Evolutionary conservation across 2,113 vertebrate genomes (phyloP).

Genomic region (Hydropotes inermis): DNA sequence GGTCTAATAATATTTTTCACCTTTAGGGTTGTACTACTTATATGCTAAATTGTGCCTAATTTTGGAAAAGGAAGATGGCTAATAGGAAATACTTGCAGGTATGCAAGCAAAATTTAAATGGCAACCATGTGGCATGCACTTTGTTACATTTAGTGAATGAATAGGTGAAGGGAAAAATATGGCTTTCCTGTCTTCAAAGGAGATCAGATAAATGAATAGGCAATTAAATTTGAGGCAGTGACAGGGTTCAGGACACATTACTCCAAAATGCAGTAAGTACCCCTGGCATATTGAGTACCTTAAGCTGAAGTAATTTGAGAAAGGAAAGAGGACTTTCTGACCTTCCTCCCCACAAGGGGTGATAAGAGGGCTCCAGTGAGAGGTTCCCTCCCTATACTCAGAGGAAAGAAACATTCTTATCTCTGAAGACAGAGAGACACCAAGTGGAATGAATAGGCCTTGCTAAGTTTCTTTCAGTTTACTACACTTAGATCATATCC

Average conservation of each 20-base stretch:
- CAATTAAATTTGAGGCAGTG: not conserved
- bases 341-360: not conserved
- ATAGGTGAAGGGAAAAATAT: not conserved
- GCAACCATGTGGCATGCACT: not conserved
- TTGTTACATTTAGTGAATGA: not conserved
- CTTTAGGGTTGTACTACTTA: not conserved
- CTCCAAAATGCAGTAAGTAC: not conserved
- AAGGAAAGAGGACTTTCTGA: not conserved
- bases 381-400: not conserved
- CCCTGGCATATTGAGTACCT: not conserved
- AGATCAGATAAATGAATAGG: not conserved
- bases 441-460: not conserved
- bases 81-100: not conserved
- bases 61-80: not conserved
- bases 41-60: not conserved
- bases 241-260: not conserved
- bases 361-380: not conserved
- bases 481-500: not conserved
- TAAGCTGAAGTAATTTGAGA: not conserved
- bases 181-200: not conserved
- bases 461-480: not conserved
- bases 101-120: not conserved
- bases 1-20: not conserved
- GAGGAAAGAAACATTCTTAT: not conserved
- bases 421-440: not conserved